A percentile compares a stretch with the other conserved stretches of the same genome.
Evolutionary conservation across 2,113 vertebrate species (phyloP).

Genomic region (Puffinus mauretanicus): DNA sequence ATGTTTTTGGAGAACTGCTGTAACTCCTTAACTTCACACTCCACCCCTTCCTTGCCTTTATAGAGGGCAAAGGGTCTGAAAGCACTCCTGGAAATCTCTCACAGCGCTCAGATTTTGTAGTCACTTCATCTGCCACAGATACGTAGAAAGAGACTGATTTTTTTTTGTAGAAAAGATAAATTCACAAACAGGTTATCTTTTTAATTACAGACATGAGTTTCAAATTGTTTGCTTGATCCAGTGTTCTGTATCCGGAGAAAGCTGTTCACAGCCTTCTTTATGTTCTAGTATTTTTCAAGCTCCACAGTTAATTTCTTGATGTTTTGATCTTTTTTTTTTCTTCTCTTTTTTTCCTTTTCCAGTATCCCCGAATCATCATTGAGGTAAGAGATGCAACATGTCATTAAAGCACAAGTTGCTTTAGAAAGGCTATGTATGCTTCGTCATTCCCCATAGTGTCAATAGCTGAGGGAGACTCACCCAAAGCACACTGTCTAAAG

Average conservation of each 20-base stretch:
- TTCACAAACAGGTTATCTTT: neutral
- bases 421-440: neutral
- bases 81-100: neutral
- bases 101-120: neutral
- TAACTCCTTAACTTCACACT: neutral
- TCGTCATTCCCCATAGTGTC: neutral
- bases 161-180: neutral
- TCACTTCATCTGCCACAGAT: neutral
- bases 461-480: neutral
- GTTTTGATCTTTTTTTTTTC: neutral
- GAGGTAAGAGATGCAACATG: constrained; percentile 37
- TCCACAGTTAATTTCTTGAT: neutral
- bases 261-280: neutral
- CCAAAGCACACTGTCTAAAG: neutral
- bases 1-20: neutral
- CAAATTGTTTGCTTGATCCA: neutral
- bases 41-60: neutral
- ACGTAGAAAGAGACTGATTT: neutral
- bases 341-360: neutral
- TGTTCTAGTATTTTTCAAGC: neutral
- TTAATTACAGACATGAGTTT: neutral
- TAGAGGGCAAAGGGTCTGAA: neutral
- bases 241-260: neutral
- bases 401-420: neutral
- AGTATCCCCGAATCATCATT: constrained; percentile 57